phyloP scores from a whole-genome alignment of 2,113 vertebrate species.

The Notothenia rossii region DNA sequence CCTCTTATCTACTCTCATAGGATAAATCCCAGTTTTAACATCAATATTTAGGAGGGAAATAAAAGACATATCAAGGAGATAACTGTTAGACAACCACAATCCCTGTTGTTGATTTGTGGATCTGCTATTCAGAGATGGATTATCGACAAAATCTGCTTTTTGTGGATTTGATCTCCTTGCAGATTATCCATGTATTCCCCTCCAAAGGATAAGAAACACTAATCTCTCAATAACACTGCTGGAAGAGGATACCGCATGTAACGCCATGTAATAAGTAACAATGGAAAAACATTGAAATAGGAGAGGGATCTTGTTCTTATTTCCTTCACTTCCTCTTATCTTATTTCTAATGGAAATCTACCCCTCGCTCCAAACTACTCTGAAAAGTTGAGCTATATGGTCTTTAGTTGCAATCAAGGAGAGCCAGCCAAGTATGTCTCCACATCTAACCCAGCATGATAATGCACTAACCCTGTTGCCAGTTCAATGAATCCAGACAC shows the following conservation, averaged over 20 bases:
- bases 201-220: slow-evolving; percentile 66
- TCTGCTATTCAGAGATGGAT: slow-evolving; percentile 75
- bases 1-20: slow-evolving; percentile 19
- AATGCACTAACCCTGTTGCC: slow-evolving; percentile 78
- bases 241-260: slow-evolving; percentile 16
- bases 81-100: slow-evolving; percentile 44
- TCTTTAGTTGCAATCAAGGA: slow-evolving; percentile 73
- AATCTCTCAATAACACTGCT: slow-evolving; percentile 60
- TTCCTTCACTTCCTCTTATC: background rate
- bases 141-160: slow-evolving; percentile 71
- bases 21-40: slow-evolving; percentile 19
- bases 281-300: background rate
- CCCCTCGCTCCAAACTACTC: slow-evolving; percentile 51
- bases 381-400: slow-evolving; percentile 68
- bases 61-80: slow-evolving; percentile 18
- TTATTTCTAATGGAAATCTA: slow-evolving; percentile 46
- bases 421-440: slow-evolving; percentile 77
- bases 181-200: slow-evolving; percentile 73
- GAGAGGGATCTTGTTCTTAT: background rate
- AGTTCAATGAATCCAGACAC: slow-evolving; percentile 81
- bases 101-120: slow-evolving; percentile 65
- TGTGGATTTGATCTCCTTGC: slow-evolving; percentile 61
- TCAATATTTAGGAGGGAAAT: slow-evolving; percentile 24
- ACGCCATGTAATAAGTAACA: background rate
- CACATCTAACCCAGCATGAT: slow-evolving; percentile 79